A percentile compares a stretch with the other conserved stretches of the same genome.
These are phyloP conservation scores for Bembecia ichneumoniformis DNA, from an alignment of 2,888 invertebrate genomes.

Conservation along the genomic window DNA sequence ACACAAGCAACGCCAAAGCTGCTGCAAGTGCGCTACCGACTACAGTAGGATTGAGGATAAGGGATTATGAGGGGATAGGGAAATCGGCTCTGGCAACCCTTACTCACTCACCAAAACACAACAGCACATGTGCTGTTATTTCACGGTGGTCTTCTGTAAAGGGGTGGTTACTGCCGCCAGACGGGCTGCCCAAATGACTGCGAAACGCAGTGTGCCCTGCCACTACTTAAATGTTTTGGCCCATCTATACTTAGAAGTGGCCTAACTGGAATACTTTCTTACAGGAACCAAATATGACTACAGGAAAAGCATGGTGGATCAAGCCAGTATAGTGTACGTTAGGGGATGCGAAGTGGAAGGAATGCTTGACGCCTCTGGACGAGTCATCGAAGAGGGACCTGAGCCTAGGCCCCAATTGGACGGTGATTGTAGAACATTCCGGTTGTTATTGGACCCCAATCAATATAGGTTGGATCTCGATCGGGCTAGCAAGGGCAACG, in stretches of 20 bases:
- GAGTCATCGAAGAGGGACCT: slow-evolving; percentile 96
- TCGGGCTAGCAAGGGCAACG: slow-evolving; percentile 82
- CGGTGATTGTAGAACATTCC: slow-evolving; percentile 91
- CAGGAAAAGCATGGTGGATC: slow-evolving; percentile 88
- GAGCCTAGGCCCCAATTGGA: slow-evolving; percentile 89
- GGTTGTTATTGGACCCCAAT: slow-evolving; percentile 96
- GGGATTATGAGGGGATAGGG: no score
- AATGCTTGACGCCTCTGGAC: slow-evolving; percentile 94
- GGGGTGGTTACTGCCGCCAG: no score
- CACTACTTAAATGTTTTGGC: not conserved
- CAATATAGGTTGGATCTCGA: slow-evolving; percentile 96
- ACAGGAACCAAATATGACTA: slow-evolving; percentile 84
- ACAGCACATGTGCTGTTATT: no score
- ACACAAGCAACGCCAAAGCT: no score
- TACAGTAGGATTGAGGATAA: no score
- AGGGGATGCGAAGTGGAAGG: slow-evolving; percentile 99
- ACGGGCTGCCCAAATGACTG: no score
- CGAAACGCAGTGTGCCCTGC: no score
- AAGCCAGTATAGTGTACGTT: slow-evolving; percentile 92
- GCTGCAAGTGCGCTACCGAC: no score
- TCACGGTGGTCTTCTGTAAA: no score
- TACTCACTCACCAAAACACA: no score
- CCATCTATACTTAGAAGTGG: not conserved
- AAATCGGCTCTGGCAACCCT: no score
- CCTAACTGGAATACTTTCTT: not conserved